phyloP scores from a whole-genome alignment of 2,888 invertebrate species.

The Zygaena filipendulae region DNA sequence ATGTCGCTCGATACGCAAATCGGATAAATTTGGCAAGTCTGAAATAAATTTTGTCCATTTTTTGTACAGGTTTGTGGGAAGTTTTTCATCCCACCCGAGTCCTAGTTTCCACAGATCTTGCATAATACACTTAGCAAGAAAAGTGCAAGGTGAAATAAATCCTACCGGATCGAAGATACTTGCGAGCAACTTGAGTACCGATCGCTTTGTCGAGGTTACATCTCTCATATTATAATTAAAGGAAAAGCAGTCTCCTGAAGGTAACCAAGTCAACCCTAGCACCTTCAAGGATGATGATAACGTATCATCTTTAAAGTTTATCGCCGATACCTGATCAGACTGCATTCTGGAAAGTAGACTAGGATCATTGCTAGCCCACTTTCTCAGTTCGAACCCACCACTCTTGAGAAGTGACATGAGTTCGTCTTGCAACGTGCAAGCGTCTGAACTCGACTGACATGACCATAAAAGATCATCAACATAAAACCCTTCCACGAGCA shows the following conservation, averaged over 20 bases:
- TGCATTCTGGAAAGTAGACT: constrained; percentile 4
- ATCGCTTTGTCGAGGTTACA: neutral
- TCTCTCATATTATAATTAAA: constrained; percentile 1
- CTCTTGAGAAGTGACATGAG: neutral
- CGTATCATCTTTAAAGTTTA: constrained; percentile 1
- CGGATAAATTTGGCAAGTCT: constrained; percentile 1
- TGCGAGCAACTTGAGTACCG: constrained; percentile 2
- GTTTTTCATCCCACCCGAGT: constrained; percentile 9
- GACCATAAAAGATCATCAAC: constrained; percentile 11
- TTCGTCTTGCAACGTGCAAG: constrained; percentile 10
- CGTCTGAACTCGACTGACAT: constrained; percentile 1
- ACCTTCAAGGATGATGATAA: constrained; percentile 2
- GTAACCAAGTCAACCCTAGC: constrained; percentile 3
- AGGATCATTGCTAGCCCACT: constrained; percentile 8
- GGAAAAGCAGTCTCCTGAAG: constrained; percentile 2
- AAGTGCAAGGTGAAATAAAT: constrained; percentile 5
- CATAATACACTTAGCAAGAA: constrained; percentile 5
- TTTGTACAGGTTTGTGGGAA: neutral
- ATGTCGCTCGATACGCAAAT: constrained; percentile 3
- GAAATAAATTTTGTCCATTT: constrained; percentile 4
- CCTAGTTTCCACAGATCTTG: constrained; percentile 10
- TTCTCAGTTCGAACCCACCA: constrained; percentile 1
- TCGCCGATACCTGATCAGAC: constrained; percentile 1
- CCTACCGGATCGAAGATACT: constrained; percentile 3
- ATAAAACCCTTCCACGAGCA: constrained; percentile 1